Evolutionary conservation across 2,888 invertebrate genomes (phyloP), one percentile per base, ranked within the genome.

Genomic region (Rhimphoctona megacephalus): DNA sequence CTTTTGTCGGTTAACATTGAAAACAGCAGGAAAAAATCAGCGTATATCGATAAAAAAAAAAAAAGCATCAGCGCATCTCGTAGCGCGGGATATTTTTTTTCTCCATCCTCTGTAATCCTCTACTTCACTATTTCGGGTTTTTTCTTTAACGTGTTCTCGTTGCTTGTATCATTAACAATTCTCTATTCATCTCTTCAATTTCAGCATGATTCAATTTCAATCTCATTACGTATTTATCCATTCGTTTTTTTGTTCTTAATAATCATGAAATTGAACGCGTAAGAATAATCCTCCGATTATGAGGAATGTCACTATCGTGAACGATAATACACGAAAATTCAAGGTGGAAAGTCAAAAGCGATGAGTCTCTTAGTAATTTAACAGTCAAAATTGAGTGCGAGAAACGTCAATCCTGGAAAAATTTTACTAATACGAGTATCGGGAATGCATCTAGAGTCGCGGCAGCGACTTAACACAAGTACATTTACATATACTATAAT

Each of bases 221-320:
- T 67, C n/a, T 49, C 49, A 49, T 49, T n/a, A n/a, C 19, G 49
- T 49, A 4, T 49, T 49, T 49, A n/a, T 19, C n/a, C 7, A 49
- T 25, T 76, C 43, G 30, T 22, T 81, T 33, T 46, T 17, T 57
- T n/a, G 30, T 33, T 46, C 33, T 22, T 52, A 70, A 72, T 39
- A 73, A 64, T 11, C 19, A 78, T 30, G 73, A 78, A 66, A 83
- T 78, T 72, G 77, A 78, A 78, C 72, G 43, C 52, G 39, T 30
- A 52, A 36, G 70, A 70, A 77, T 77, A 72, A 83, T 83, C 49
- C 77, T 64, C 57, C n/a, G 78, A 54, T 67, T 69, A 25, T 17
- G 36, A 49, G 52, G 52, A 22, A 49, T 57, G 36, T 33, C n/a
- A n/a, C 39, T 77, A 76, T 72, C 70, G 52, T 64, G 49, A 72